phyloP scores from a whole-genome alignment of 2,797 vertebrate species.

The Arnoldichthys spilopterus region DNA sequence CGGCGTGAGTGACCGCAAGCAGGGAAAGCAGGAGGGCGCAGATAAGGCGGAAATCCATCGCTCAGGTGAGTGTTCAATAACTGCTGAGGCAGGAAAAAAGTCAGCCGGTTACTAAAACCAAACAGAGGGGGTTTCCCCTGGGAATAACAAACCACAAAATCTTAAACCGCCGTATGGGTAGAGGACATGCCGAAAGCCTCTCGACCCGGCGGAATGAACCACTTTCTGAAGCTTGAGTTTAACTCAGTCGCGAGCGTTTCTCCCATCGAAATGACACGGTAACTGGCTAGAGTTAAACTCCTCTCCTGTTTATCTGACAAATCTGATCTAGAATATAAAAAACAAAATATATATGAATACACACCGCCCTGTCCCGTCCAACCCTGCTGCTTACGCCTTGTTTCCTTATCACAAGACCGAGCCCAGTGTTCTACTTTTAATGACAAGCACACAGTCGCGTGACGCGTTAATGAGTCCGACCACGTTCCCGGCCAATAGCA shows the following conservation, averaged over 20 bases:
- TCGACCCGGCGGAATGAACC: neutral
- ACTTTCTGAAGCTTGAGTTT: neutral
- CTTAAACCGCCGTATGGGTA: too few species aligned
- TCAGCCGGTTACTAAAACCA: neutral
- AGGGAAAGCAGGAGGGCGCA: conserved; percentile 64
- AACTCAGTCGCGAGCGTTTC: neutral
- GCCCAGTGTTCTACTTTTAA: conserved; percentile 24
- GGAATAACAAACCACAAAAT: neutral
- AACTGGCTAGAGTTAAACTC: neutral
- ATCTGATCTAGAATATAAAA: neutral
- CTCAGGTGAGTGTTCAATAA: conserved; percentile 25
- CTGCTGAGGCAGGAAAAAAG: conserved; percentile 13
- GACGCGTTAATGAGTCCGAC: conserved; percentile 1
- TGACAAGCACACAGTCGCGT: neutral
- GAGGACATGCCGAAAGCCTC: conserved; percentile 21
- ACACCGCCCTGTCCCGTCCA: neutral
- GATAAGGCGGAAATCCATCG: conserved; percentile 68
- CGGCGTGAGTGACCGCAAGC: conserved; percentile 66
- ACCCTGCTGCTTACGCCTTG: neutral
- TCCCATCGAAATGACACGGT: neutral
- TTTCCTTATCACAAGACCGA: conserved; percentile 44
- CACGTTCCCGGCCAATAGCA: conserved; percentile 7
- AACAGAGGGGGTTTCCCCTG: too few species aligned
- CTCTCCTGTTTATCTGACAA: neutral
- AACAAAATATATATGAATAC: neutral